Conservation (phyloP, 2,797 vertebrate species). For the Parauchenoglanis punctatus region DNA sequence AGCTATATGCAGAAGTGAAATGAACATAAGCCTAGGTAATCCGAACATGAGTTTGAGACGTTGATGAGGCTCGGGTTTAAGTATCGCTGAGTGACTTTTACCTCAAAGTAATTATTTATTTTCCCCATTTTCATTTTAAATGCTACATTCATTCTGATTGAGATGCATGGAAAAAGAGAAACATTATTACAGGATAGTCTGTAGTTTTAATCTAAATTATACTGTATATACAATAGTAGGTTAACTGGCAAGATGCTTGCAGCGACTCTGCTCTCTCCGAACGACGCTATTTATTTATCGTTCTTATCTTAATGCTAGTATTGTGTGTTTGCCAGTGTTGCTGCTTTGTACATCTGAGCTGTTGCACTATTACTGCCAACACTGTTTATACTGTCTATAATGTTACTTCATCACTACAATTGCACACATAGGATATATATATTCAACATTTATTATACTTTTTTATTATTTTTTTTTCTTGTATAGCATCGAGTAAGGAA, state of each 20-base stretch:
- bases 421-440: not conserved
- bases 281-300: not conserved
- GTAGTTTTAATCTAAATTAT: not conserved
- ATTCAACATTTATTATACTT: too few species aligned
- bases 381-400: not conserved
- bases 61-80: not conserved
- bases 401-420: not conserved
- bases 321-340: not conserved
- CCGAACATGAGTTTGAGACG: not conserved
- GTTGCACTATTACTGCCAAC: not conserved
- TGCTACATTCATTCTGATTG: not conserved
- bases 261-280: not conserved
- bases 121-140: not conserved
- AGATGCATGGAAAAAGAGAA: not conserved
- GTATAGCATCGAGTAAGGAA: too few species aligned
- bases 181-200: not conserved
- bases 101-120: not conserved
- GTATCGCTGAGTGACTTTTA: not conserved
- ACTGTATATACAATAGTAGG: not conserved
- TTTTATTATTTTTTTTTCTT: too few species aligned
- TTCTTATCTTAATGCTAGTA: not conserved
- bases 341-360: not conserved
- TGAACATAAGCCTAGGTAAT: not conserved
- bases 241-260: not conserved
- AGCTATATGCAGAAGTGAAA: not conserved